phyloP scores from a whole-genome alignment of 2,113 vertebrate genomes.

The Rattus norvegicus region DNA sequence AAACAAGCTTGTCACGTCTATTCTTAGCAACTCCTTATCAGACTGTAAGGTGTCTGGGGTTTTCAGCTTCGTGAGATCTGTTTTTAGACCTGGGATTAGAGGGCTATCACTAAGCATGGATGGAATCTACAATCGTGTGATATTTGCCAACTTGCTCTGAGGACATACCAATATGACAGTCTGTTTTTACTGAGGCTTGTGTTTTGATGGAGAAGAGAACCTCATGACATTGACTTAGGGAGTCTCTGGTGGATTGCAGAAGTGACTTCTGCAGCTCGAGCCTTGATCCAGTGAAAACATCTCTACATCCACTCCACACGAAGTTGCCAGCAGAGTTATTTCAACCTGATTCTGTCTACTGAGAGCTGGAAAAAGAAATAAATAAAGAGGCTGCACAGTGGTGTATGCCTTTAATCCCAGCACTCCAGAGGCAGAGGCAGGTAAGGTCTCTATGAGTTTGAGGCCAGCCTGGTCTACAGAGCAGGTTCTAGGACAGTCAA shows the following conservation, averaged over 20 bases:
- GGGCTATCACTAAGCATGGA: constrained; percentile 31
- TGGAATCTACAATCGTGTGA: background rate
- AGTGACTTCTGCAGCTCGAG: background rate
- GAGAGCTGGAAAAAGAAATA: background rate
- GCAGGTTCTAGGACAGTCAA: no score
- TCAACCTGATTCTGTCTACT: background rate
- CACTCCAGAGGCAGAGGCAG: no score
- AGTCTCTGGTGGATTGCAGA: background rate
- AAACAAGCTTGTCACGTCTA: constrained; percentile 62
- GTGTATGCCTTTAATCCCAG: no score
- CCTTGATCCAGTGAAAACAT: background rate
- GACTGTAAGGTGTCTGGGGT: constrained; percentile 41
- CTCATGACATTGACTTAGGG: background rate
- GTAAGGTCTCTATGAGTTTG: no score
- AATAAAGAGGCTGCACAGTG: no score
- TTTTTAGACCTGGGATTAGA: constrained; percentile 33
- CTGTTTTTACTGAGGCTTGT: background rate
- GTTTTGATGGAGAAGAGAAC: background rate
- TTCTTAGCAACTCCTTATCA: constrained; percentile 73
- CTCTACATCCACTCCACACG: background rate
- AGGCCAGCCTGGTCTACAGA: no score
- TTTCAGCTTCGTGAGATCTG: constrained; percentile 47
- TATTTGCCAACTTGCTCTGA: background rate
- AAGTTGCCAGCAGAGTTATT: background rate
- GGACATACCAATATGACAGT: background rate